Evolutionary conservation across 2,888 invertebrate species (phyloP).

Genomic region (Hydropsyche betteni): DNA sequence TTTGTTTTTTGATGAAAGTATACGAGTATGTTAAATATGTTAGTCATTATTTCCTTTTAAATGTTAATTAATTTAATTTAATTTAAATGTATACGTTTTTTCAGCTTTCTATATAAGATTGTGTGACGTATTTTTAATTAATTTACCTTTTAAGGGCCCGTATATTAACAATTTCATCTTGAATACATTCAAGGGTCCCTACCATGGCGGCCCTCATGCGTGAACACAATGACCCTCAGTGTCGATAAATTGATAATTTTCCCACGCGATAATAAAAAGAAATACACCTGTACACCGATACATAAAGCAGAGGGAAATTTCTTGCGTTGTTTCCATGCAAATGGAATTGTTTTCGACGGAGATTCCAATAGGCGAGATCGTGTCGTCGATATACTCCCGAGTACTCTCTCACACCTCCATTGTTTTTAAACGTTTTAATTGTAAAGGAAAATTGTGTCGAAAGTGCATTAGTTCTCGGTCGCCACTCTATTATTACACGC

Average conservation of each 20-base stretch:
- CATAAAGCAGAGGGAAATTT: constrained; percentile 10
- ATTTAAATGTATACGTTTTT: too few species aligned
- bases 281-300: neutral
- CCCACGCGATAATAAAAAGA: neutral
- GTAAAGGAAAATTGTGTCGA: constrained; percentile 29
- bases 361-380: constrained; percentile 9
- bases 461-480: constrained; percentile 30
- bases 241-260: constrained; percentile 17
- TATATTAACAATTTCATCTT: too few species aligned
- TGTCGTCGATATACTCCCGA: neutral
- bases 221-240: neutral
- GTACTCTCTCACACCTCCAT: neutral
- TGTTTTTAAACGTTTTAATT: constrained; percentile 1
- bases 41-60: too few species aligned
- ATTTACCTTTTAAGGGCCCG: too few species aligned
- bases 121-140: too few species aligned
- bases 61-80: too few species aligned
- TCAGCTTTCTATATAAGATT: too few species aligned
- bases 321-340: constrained; percentile 1
- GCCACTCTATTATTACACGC: neutral
- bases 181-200: too few species aligned
- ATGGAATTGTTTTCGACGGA: constrained; percentile 9
- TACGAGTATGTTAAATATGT: too few species aligned
- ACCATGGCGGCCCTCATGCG: neutral
- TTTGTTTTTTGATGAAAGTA: too few species aligned